Conservation (phyloP, 1,140 invertebrate species). For the Tetramorium parvispinum region DNA sequence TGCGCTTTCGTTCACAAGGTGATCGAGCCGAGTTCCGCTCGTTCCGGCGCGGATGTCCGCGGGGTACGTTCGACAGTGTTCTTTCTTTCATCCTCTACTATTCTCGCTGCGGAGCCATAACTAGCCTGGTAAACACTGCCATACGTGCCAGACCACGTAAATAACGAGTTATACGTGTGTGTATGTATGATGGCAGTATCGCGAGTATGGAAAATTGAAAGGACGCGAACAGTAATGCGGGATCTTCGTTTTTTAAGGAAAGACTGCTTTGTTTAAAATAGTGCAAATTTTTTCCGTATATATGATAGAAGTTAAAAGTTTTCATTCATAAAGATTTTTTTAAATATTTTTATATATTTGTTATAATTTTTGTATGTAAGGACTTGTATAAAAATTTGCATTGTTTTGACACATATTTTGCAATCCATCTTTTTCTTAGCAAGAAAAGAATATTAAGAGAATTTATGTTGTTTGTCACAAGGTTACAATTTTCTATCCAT, state of each 20-base stretch:
- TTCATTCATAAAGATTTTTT: not conserved
- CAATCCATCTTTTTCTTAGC: not conserved
- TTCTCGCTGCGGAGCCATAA: not conserved
- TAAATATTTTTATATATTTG: not conserved
- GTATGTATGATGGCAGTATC: not conserved
- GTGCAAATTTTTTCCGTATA: not conserved
- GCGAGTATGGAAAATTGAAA: not conserved
- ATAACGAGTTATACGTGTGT: not conserved
- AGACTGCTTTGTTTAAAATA: not conserved
- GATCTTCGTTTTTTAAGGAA: not conserved
- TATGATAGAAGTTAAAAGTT: not conserved
- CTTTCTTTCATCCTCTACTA: not conserved
- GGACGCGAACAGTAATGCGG: not conserved
- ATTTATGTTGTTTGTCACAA: not conserved
- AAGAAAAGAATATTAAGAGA: not conserved
- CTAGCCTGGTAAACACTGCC: constrained; percentile 2
- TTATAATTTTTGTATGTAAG: not conserved
- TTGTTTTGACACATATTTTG: not conserved
- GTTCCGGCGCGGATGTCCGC: not conserved
- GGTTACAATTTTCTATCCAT: not conserved
- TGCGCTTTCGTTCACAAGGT: not conserved
- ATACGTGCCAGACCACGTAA: not conserved
- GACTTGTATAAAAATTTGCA: not conserved
- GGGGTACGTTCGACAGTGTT: not conserved
- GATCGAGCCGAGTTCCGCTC: constrained; percentile 17